Conservation (phyloP, 2,113 vertebrate species). For the Nestor notabilis region DNA sequence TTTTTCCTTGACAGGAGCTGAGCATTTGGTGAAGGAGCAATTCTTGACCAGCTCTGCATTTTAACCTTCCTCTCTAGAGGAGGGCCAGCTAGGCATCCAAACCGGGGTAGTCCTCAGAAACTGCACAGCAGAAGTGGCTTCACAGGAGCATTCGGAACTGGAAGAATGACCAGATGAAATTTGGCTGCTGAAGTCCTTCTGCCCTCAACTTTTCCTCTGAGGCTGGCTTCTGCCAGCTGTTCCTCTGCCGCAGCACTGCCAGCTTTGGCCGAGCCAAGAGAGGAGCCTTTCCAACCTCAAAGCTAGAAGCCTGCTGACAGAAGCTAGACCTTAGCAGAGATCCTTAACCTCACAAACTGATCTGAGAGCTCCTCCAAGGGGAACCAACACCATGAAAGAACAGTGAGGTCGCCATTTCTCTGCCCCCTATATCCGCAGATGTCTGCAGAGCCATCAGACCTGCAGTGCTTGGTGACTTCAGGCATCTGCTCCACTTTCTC, state of each 20-base stretch:
- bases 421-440: neutral
- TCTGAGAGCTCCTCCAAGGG: slow-evolving; percentile 37
- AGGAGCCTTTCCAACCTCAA: neutral
- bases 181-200: neutral
- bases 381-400: rapidly evolving
- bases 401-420: neutral
- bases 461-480: neutral
- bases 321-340: neutral
- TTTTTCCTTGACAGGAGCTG: neutral
- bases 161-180: neutral
- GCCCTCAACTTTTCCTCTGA: neutral
- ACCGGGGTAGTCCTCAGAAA: neutral
- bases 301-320: neutral
- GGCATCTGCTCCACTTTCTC: neutral
- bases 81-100: neutral
- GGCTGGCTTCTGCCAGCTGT: neutral
- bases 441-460: neutral
- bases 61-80: neutral
- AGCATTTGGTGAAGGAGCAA: neutral
- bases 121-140: neutral
- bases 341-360: neutral
- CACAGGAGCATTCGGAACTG: neutral
- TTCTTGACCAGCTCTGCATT: neutral
- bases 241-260: neutral
- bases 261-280: neutral